A percentile compares a stretch with the other conserved stretches of the same genome.
These are phyloP conservation scores for Grammomys dolichurus DNA, from an alignment of 2,113 vertebrate genomes.

Conservation along the genomic window DNA sequence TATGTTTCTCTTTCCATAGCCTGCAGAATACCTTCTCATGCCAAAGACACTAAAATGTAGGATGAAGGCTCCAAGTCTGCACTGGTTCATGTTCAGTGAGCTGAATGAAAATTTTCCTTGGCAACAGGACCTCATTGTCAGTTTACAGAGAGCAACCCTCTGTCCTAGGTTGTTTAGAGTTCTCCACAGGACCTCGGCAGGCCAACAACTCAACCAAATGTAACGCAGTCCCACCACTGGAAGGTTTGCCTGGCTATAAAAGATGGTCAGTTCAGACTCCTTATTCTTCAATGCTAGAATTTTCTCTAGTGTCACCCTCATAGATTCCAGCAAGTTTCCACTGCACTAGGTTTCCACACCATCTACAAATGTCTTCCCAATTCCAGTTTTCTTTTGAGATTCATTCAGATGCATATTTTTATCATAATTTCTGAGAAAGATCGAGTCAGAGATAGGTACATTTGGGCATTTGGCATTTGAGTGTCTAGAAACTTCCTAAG, in stretches of 20 bases:
- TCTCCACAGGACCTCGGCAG: background rate
- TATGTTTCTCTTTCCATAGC: background rate
- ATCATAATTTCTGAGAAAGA: background rate
- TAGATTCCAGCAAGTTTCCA: background rate
- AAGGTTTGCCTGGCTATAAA: background rate
- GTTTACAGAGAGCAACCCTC: background rate
- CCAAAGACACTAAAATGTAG: background rate
- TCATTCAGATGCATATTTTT: background rate
- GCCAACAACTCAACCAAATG: background rate
- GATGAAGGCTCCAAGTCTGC: background rate
- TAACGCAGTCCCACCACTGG: background rate
- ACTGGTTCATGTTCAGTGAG: background rate
- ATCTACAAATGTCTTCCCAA: background rate
- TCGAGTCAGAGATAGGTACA: background rate
- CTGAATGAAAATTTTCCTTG: background rate
- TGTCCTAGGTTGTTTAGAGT: background rate
- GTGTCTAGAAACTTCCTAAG: background rate
- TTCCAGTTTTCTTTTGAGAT: background rate
- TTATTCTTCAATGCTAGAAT: background rate
- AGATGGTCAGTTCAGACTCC: background rate
- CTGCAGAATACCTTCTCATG: background rate
- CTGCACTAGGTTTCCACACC: background rate
- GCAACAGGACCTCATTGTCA: background rate
- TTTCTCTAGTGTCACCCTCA: background rate
- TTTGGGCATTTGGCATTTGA: background rate